Base-by-base conservation (phyloP, 2,113 vertebrate species). In the Bujurquina vittata region DNA sequence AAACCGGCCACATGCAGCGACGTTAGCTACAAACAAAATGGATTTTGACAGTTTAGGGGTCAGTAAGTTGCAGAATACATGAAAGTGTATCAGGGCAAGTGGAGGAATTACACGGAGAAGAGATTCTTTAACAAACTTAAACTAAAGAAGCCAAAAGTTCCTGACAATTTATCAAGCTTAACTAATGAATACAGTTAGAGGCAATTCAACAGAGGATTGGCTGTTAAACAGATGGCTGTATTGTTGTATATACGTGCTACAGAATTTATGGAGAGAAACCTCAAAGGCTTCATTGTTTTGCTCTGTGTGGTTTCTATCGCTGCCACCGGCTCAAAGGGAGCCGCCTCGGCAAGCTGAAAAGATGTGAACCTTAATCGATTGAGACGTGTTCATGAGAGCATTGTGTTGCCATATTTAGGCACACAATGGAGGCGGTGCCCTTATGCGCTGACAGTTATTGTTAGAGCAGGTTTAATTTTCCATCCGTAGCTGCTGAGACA, bases 161-260 rank as follows among this genome's bases (percentile, higher is more conserved):
- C 26, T 49, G 11, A 49, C 5, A 18, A 17, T 52, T 9, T 69
- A 69, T 69, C 40, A 69, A 52, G 17, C 18, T 52, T 18, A n/a
- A 20, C 18, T 55, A n/a, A n/a, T 55, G 20, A 54, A 29, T 23
- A 69, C 40, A n/a, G 22, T 67, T 17, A 20, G 40, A 67, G 23
- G 14, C 37, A 0, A 3, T 1, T 9, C 37, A 46, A 46, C 37
- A 0, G 15, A 4, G 49, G 49, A 52, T 0, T 11, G 15, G 6
- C 22, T 20, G 65, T 69, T 29, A 20, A 52, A 17, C 10, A 20
- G 4, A 69, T 0, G 9, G 23, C 7, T 52, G 5, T 2, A 20
- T 43, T 69, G 43, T 31, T 20, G 43, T 2, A 29, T 52, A 0
- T 52, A 4, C 29, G 63, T 23, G 2, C 5, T 11, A 56, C 5